A percentile compares a stretch with the other conserved stretches of the same genome.
These are phyloP conservation scores for Mustelus asterias DNA, from an alignment of 2,113 vertebrate genomes.

Conservation along the genomic window DNA sequence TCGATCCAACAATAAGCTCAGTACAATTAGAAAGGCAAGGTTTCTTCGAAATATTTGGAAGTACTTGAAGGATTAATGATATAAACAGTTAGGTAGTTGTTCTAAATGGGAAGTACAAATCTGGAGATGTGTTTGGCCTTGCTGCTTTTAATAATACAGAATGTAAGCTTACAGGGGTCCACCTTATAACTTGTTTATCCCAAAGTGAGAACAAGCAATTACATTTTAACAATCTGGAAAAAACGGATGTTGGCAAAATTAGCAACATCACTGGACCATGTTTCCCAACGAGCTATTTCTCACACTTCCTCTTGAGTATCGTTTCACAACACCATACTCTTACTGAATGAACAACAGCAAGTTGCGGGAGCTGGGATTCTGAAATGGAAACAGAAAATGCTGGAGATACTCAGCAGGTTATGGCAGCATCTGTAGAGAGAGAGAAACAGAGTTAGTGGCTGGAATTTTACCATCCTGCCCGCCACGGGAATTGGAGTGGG, in stretches of 20 bases:
- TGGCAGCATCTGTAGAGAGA: too few species aligned
- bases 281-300: background rate
- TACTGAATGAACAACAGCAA: too few species aligned
- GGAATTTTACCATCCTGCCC: too few species aligned
- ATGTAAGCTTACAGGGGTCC: background rate
- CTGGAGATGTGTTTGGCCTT: background rate
- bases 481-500: too few species aligned
- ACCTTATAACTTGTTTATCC: slow-evolving; percentile 27
- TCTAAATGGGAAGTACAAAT: background rate
- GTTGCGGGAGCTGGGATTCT: too few species aligned
- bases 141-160: background rate
- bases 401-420: too few species aligned
- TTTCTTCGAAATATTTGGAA: background rate
- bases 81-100: background rate
- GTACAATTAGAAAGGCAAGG: background rate
- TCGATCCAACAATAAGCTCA: background rate
- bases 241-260: background rate
- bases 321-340: background rate
- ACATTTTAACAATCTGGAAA: slow-evolving; percentile 4
- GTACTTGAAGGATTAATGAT: background rate
- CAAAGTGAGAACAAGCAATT: slow-evolving; percentile 18
- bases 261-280: background rate
- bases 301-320: background rate
- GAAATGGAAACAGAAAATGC: too few species aligned
- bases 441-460: too few species aligned